Conservation (phyloP, 2,888 invertebrate genomes). For the Mantis religiosa region DNA sequence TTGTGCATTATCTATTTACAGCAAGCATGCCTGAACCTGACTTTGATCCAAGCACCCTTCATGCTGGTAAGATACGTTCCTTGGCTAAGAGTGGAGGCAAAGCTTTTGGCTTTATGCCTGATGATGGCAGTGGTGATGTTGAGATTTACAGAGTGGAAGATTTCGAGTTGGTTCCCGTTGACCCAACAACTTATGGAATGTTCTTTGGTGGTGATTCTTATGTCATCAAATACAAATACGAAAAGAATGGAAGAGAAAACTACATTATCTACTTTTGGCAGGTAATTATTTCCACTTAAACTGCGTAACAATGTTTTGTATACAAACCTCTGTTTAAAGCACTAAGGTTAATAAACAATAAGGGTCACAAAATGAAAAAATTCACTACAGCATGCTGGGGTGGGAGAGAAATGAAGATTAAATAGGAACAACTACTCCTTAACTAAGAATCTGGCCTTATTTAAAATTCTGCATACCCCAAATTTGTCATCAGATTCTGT, state of each 20-base stretch:
- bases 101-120: constrained; percentile 69
- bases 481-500: too few relatives aligned
- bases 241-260: constrained; percentile 49
- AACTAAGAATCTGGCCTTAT: neutral
- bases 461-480: too few relatives aligned
- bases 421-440: neutral
- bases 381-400: too few relatives aligned
- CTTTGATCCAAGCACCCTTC: constrained; percentile 40
- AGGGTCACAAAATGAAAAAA: too few relatives aligned
- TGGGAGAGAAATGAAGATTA: neutral
- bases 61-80: constrained; percentile 36
- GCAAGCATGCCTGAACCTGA: constrained; percentile 33
- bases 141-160: constrained; percentile 53
- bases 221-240: constrained; percentile 60
- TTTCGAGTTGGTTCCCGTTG: constrained; percentile 48
- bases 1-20: constrained; percentile 14
- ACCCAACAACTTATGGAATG: constrained; percentile 47
- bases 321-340: neutral
- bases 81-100: constrained; percentile 54
- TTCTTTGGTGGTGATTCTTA: constrained; percentile 65
- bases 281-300: constrained; percentile 39
- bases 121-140: constrained; percentile 60
- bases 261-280: constrained; percentile 66
- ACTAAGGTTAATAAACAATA: neutral
- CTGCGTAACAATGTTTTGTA: neutral